Evolutionary conservation across 1,140 invertebrate genomes (phyloP), one percentile per base, ranked within the genome.

Genomic region (Drosophila subpulchrella): DNA sequence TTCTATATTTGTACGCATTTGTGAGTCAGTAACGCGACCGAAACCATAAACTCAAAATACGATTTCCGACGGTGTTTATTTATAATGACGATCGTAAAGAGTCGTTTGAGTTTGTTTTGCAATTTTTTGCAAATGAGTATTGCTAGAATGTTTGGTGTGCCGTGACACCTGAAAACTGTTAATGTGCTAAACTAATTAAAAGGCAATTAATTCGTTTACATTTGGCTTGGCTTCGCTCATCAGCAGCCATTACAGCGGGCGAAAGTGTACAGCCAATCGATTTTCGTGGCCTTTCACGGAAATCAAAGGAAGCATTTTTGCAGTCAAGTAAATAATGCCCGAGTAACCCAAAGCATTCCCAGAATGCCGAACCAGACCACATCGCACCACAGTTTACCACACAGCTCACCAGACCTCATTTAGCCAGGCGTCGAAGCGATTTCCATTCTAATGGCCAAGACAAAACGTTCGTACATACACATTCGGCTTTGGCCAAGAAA

Each of bases 191-290:
- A 67, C 81, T 84, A 84, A 84, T 84, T 83, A 79, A 84, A 83
- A 79, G 56, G 60, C 61, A 84, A 83, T 83, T 83, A 84, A 68
- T 80, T 74, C 34, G 36, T 24, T 50, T 57, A 67, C 58, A 73
- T 73, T 77, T 61, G 56, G 34, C 53, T 48, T 2, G 17, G 38
- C 38, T 24, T 41, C 65, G 20, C 38, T 55, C 73, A 50, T 55
- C 38, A 47, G 15, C 17, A 20, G 27, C 48, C 65, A 70, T 61
- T 65, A 75, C 60, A 71, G 44, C 15, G 11, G 38, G 13, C 79
- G 46, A 66, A 73, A 79, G 75, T 83, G 62, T 76, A 71, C 65
- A 65, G 32, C 30, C 82, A 84, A 84, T 83, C 76, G 81, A 83
- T 83, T 83, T 83, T 83, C 71, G 47, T 83, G 62, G 73, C 44